Evolutionary conservation across 2,888 invertebrate genomes (phyloP), one percentile per base, ranked within the genome.

Genomic region (Mesorhabditis spiculigera): DNA sequence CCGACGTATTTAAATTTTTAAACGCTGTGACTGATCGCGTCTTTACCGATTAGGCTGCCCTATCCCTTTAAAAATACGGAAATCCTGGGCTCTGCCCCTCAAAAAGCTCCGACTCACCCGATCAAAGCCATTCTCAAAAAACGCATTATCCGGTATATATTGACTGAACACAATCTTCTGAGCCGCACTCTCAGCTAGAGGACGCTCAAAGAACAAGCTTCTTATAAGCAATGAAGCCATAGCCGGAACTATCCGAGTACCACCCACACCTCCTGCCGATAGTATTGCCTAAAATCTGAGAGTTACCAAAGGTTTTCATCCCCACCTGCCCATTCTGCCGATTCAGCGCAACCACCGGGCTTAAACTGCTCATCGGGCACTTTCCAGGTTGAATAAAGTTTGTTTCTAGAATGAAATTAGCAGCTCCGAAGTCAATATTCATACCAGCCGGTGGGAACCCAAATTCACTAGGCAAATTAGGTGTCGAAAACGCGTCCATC

Each of bases 321-420:
- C 58, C 58, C 8, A 50, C 58, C 58, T 50, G 58, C 3, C 58
- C 58, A 50, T 50, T 50, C 58, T 50, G 10, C n/a, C 58, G 58
- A 50, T 50, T 50, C 58, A 50, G 3, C 58, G 58, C 58, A n/a
- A 50, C 58, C n/a, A 50, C n/a, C 58, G 58, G 58, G n/a, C 58
- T 50, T n/a, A 50, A 50, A 50, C 58, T 50, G 58, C 58, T 50
- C 58, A 50, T 50, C 58, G 58, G 58, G n/a, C 58, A 50, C 58
- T 50, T 50, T n/a, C 58, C 58, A 50, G 58, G 58, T 50, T 50
- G 58, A n/a, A 50, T 50, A n/a, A 50, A 50, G 58, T 50, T 50
- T 50, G 58, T 50, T n/a, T 50, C 58, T 50, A 50, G 58, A 50
- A n/a, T 3, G 8, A 13, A 50, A 50, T 13, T 50, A 50, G 58